Conservation (phyloP, 2,113 vertebrate species). For the Leptobrachium ailaonicum region DNA sequence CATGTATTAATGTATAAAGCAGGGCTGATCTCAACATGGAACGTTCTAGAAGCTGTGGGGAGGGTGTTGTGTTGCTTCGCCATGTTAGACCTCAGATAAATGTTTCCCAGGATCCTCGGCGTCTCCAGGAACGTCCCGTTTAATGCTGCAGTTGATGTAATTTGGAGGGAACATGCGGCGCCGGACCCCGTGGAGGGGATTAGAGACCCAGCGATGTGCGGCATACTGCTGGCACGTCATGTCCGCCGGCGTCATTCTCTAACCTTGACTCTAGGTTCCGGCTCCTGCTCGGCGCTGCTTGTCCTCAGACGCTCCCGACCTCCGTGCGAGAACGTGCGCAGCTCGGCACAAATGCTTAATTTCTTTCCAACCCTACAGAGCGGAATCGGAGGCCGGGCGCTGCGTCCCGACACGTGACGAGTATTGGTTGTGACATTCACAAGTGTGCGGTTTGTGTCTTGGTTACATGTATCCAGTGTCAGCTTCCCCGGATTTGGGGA, state of each 20-base stretch:
- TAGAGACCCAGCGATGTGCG: not conserved
- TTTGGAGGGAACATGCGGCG: too few species aligned
- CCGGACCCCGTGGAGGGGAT: not conserved
- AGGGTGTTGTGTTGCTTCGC: too few species aligned
- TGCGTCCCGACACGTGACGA: not conserved
- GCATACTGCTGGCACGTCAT: not conserved
- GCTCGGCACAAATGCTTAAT: not conserved
- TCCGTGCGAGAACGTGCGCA: not conserved
- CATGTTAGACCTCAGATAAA: too few species aligned
- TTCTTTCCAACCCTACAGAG: not conserved
- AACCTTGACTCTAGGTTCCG: constrained; percentile 2
- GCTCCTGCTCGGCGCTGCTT: not conserved
- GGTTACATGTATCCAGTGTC: not conserved
- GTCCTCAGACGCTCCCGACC: constrained; percentile 1
- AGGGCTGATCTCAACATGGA: too few species aligned
- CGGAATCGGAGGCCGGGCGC: not conserved
- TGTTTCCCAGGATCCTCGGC: too few species aligned
- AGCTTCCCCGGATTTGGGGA: not conserved
- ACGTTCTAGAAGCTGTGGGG: too few species aligned
- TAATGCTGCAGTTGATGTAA: too few species aligned
- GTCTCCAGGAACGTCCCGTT: too few species aligned
- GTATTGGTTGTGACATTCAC: not conserved
- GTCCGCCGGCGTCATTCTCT: not conserved
- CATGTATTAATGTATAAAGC: too few species aligned
- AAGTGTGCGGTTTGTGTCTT: not conserved